Evolutionary conservation across 2,888 invertebrate genomes (phyloP), one percentile per base, ranked within the genome.

Genomic region (Cenopis cana): DNA sequence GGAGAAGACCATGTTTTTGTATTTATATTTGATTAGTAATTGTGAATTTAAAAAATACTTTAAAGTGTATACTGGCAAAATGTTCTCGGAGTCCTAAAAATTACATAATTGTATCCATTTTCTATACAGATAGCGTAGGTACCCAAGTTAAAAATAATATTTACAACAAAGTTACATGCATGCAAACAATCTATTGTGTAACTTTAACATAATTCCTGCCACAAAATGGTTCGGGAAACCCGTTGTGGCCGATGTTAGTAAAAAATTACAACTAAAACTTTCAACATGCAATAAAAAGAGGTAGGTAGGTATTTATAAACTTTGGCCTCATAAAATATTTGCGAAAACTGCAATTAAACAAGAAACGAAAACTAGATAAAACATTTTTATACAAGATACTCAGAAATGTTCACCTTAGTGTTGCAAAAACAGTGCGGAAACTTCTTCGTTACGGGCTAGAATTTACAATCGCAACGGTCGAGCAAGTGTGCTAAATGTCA

Each of bases 61-160:
- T 10, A 46, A 50, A 20, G 36, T 17, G 49, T 20, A n/a, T n/a
- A n/a, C n/a, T n/a, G n/a, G n/a, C n/a, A n/a, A n/a, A n/a, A 18
- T 17, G 10, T 59, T 54, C 36, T 55, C 50, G 18, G 24, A n/a
- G 14, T 54, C 46, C 46, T 71, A 61, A 61, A 56, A 61, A 38
- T 56, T 56, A 61, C 49, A 66, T 61, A 20, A 66, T 50, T 38
- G 70, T 18, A 55, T 33, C 60, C 46, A 66, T 71, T 71, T 49
- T 66, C 66, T 14, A 49, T 60, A 66, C 55, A 71, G 61, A 56
- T 55, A 17, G n/a, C n/a, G n/a, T n/a, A n/a, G n/a, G n/a, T n/a
- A n/a, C n/a, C n/a, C n/a, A n/a, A n/a, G 65, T 61, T 55, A 67
- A 54, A 71, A 71, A 61, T 61, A 71, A 67, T 67, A n/a, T n/a